Base-by-base conservation (phyloP, 2,797 vertebrate species). In the Nyctalus aviator region DNA sequence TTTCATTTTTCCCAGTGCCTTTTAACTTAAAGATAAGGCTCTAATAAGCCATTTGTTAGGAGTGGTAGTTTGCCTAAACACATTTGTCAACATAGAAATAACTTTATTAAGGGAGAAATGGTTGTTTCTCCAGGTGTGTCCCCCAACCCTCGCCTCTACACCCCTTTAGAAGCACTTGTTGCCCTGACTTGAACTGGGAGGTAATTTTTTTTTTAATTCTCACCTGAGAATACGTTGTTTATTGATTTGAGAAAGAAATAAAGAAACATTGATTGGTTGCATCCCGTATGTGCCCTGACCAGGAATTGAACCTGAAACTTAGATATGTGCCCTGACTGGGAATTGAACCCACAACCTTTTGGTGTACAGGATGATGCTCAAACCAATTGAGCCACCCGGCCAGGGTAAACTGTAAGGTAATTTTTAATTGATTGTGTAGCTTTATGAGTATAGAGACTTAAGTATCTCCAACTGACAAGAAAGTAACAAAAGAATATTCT, bases 371-470 rank as follows among this genome's bases (percentile, higher is more conserved):
- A 68, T 17, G 17, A 20, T 32, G n/a, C n/a, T 68, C 64, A n/a
- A 32, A 35, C 64, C 64, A 68, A 10, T 10, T 68, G 30, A 66
- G 64, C 64, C 15, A 32, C 64, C n/a, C n/a, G 4, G n/a, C n/a
- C 64, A 68, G n/a, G 64, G n/a, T 32, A 30, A 87, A 82, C 23
- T 53, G 10, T 12, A 18, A 48, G 17, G 21, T 69, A 68, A n/a
- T 87, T 81, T 62, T 84, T 94, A 92, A 78, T 84, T 89, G 37
- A 81, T 75, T 71, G 21, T 81, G 82, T n/a, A 76, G 30, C 15
- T 85, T 93, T n/a, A 48, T 35, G 30, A 12, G 25, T 44, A 1
- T 48, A 55, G 77, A 71, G 37, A 92, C 55, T 66, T 21, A 76
- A 84, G 25, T 37, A 50, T 78, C 35, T 87, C 21, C n/a, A 78